phyloP scores from a whole-genome alignment of 2,888 invertebrate species.

The Tipula unca region DNA sequence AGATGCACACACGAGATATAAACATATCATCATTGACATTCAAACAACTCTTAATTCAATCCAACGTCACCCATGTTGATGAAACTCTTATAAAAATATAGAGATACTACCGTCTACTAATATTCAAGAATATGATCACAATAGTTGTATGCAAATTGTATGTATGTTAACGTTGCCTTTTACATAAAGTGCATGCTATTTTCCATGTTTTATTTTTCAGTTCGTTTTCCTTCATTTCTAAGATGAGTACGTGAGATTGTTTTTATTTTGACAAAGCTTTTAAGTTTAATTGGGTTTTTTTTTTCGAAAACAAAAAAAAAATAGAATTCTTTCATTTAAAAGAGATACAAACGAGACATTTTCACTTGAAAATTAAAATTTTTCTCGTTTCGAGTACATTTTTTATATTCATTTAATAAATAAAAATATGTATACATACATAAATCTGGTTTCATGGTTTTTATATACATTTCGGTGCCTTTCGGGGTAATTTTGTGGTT shows the following conservation, averaged over 20 bases:
- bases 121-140: background rate
- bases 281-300: background rate
- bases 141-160: background rate
- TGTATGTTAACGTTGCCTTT: background rate
- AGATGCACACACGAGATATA: background rate
- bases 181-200: background rate
- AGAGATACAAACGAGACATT: slow-evolving; percentile 8
- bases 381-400: background rate
- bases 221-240: background rate
- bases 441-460: background rate
- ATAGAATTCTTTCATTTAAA: background rate
- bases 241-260: slow-evolving; percentile 14
- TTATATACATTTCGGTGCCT: background rate
- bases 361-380: background rate
- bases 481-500: background rate
- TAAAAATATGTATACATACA: background rate
- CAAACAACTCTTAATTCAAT: background rate
- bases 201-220: background rate
- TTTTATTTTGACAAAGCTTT: slow-evolving; percentile 14
- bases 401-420: background rate
- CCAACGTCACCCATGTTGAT: background rate
- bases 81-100: background rate
- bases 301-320: background rate
- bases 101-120: background rate
- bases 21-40: background rate